These are phyloP conservation scores for Cynoglossus semilaevis DNA, from an alignment of 2,113 vertebrate species.

Conservation along the genomic window DNA sequence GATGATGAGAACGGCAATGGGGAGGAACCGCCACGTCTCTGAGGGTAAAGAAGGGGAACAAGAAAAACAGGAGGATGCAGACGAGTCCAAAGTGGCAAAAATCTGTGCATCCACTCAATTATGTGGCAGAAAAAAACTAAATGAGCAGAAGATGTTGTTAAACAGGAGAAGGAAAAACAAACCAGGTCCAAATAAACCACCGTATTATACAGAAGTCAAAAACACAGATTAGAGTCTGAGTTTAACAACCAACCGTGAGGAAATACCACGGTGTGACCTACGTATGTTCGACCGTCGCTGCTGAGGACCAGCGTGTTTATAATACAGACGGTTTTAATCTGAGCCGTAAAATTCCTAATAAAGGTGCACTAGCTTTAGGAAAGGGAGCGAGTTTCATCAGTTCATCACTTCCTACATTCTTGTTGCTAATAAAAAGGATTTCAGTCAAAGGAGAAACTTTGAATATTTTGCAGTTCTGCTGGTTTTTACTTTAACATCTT, in stretches of 20 bases:
- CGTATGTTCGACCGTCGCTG: too few species aligned
- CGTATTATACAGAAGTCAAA: not conserved
- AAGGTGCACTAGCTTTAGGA: too few species aligned
- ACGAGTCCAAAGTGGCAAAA: conserved; percentile 21
- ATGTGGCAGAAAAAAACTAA: conserved; percentile 47
- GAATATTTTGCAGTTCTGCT: not conserved
- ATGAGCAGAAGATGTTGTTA: conserved; percentile 48
- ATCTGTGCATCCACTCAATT: conserved; percentile 46
- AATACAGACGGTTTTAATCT: too few species aligned
- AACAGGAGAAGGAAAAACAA: conserved; percentile 37
- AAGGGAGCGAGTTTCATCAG: not conserved
- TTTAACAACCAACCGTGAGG: too few species aligned
- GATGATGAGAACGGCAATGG: conserved; percentile 71
- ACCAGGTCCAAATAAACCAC: conserved; percentile 2
- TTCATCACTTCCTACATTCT: too few species aligned
- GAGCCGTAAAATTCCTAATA: too few species aligned
- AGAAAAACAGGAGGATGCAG: conserved; percentile 11
- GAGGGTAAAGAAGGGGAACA: conserved; percentile 16
- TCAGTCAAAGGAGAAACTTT: too few species aligned
- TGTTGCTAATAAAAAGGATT: too few species aligned
- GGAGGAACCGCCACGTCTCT: conserved; percentile 59
- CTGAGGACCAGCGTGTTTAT: too few species aligned
- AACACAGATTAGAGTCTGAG: too few species aligned
- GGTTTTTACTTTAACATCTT: not conserved
- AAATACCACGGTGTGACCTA: too few species aligned